Evolutionary conservation across 2,888 invertebrate species (phyloP).

Genomic region (Plebejus argus): DNA sequence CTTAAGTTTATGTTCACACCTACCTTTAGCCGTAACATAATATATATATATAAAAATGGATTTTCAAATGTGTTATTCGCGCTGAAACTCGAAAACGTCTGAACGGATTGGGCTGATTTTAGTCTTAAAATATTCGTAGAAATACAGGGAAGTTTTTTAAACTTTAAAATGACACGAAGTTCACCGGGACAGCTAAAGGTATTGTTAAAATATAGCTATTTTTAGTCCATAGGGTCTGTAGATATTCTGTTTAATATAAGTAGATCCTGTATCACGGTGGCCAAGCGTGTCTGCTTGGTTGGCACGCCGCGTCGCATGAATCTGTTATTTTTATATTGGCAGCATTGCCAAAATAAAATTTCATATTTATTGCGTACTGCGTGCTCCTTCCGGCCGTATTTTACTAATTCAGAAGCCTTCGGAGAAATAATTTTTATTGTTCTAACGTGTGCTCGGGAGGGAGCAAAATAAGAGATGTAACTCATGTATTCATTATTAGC

Average conservation of each 20-base stretch:
- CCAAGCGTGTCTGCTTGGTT: constrained; percentile 3
- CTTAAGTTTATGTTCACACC: too few species aligned
- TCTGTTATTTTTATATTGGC: constrained; percentile 31
- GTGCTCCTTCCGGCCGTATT: constrained; percentile 21
- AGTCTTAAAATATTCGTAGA: too few species aligned
- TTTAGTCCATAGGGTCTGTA: neutral
- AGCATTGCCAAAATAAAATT: constrained; percentile 26
- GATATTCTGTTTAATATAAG: neutral
- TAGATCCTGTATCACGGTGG: neutral
- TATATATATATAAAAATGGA: too few species aligned
- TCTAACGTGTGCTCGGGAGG: neutral
- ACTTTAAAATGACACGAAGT: too few species aligned
- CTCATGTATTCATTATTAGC: neutral
- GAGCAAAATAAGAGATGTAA: neutral
- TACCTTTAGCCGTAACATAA: too few species aligned
- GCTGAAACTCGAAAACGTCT: too few species aligned
- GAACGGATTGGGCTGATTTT: too few species aligned
- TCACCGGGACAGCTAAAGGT: too few species aligned
- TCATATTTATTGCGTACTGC: constrained; percentile 22
- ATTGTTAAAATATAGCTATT: too few species aligned
- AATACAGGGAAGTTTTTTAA: too few species aligned
- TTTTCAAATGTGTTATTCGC: too few species aligned
- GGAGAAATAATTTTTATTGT: constrained; percentile 19
- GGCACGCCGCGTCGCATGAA: constrained; percentile 22
- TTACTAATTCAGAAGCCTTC: constrained; percentile 27